Evolutionary conservation across 2,888 invertebrate genomes (phyloP), one percentile per base, ranked within the genome.

Genomic region (Campopleginae sp.): DNA sequence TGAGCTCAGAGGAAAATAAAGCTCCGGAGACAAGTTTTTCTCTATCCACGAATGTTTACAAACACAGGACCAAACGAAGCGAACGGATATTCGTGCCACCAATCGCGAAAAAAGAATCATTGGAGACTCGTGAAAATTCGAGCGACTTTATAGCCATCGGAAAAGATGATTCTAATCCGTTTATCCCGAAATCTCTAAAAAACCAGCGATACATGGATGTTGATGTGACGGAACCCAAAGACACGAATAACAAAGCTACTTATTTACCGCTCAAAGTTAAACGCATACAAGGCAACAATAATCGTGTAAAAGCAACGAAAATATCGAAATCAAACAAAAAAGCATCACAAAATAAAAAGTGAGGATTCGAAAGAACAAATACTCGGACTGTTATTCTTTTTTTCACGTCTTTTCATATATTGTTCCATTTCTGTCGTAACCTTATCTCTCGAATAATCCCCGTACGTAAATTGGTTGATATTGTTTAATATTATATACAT

Each of bases 221-320:
- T 71, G 74, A 83, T 38, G 83, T 83, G n/a, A 51, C 79, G 33
- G 54, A 23, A 61, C 33, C 2, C 42, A 31, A 51, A 33, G 82
- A 72, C 19, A 48, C 76, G 27, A 82, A 78, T 27, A 79, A 71
- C 31, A 78, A 78, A 46, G 75, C 71, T 27, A 78, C 51, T 7
- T 93, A 93, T 85, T 71, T 91, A 51, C 89, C 93, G n/a, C 84
- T 93, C 0, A 93, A 91, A 90, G 90, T 93, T 5, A 93, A 92
- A 87, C 89, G 92, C 54, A 70, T 92, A 19, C 90, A 89, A 80
- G 93, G 92, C 31, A 93, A 91, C 81, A 75, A 76, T 33, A 90
- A 90, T 84, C 89, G 93, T 70, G 65, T 84, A 8, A 93, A 93
- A 88, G 91, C 92, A 6, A 92, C 91, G 0, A 93, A 93, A 86